Conservation (phyloP, 2,113 vertebrate genomes). For the Spea bombifrons region DNA sequence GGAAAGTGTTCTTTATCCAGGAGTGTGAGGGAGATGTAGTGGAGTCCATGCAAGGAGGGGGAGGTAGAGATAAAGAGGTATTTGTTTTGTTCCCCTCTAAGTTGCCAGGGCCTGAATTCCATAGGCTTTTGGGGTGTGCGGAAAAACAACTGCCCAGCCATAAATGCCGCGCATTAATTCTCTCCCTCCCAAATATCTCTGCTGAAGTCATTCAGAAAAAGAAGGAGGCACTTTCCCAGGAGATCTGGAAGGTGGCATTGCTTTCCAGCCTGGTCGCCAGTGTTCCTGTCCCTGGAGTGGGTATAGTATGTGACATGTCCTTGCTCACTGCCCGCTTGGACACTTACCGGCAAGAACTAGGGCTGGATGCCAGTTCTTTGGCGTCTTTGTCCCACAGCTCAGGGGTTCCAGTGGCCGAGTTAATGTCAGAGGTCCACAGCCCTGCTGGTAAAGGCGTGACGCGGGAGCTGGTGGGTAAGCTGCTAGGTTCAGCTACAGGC, state of each 20-base stretch:
- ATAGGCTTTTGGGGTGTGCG: constrained; percentile 30
- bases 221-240: constrained; percentile 52
- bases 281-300: constrained; percentile 31
- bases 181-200: constrained; percentile 49
- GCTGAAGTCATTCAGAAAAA: constrained; percentile 48
- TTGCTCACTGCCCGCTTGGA: constrained; percentile 54
- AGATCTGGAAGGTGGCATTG: constrained; percentile 46
- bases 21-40: constrained; percentile 51
- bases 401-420: constrained; percentile 48
- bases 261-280: constrained; percentile 50
- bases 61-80: constrained; percentile 12
- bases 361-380: constrained; percentile 53
- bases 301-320: constrained; percentile 33
- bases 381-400: constrained; percentile 20
- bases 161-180: constrained; percentile 42
- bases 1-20: constrained; percentile 55
- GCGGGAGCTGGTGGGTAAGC: neutral
- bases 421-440: constrained; percentile 48
- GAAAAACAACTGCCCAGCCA: constrained; percentile 32
- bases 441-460: constrained; percentile 38
- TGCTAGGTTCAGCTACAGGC: constrained; percentile 50
- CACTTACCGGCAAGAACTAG: constrained; percentile 54
- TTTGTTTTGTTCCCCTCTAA: constrained; percentile 47
- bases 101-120: constrained; percentile 38
- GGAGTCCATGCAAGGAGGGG: constrained; percentile 16